Conservation (phyloP, 2,113 vertebrate genomes). For the Cricetomys ansorgei region DNA sequence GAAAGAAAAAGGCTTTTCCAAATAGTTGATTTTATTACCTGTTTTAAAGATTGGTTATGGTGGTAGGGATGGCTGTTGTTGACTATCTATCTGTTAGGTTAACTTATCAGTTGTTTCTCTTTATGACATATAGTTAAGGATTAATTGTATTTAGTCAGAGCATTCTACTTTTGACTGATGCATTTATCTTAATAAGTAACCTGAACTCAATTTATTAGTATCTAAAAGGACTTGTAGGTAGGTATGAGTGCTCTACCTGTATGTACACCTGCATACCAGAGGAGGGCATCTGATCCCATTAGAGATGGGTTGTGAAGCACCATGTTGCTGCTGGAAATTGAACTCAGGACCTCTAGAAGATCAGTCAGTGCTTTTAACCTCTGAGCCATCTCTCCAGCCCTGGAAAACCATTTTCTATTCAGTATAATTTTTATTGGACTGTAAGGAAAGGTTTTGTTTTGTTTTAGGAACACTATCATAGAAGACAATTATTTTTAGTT, state of each 20-base stretch:
- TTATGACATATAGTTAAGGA: conserved; percentile 6
- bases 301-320: no score
- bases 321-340: no score
- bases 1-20: conserved; percentile 41
- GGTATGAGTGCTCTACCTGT: no score
- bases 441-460: neutral
- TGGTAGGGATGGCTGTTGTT: neutral
- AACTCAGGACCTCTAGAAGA: no score
- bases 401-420: neutral
- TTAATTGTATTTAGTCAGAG: neutral
- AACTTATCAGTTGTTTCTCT: conserved; percentile 53
- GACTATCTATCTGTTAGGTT: conserved; percentile 28
- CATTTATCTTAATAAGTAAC: neutral
- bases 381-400: no score
- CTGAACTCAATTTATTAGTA: neutral
- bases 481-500: conserved; percentile 30
- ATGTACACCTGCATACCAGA: no score
- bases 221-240: neutral
- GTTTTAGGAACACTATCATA: conserved; percentile 4
- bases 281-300: no score
- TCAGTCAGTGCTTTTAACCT: no score
- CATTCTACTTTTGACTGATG: conserved; percentile 21
- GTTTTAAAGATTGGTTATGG: conserved; percentile 23
- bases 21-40: conserved; percentile 34
- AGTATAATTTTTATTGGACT: neutral